These are phyloP conservation scores for Ammodytes marinus DNA, from an alignment of 2,113 vertebrate species.

Conservation along the genomic window DNA sequence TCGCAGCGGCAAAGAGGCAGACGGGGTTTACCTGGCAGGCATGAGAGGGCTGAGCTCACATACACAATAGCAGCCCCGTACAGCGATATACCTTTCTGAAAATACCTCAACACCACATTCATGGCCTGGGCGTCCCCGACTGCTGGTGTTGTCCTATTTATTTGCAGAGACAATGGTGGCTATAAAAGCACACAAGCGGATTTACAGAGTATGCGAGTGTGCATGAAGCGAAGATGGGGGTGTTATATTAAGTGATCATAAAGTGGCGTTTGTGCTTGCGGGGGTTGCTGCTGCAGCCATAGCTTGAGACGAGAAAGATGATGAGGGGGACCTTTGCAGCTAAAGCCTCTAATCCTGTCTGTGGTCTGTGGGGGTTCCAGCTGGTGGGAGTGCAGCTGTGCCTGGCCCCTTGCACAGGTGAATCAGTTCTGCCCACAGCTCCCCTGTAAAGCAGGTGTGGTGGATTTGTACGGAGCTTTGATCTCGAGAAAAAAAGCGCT, in stretches of 20 bases:
- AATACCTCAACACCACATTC: slow-evolving; percentile 69
- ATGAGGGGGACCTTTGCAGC: slow-evolving; percentile 75
- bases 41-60: slow-evolving; percentile 56
- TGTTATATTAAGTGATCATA: slow-evolving; percentile 76
- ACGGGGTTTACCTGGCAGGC: slow-evolving; percentile 75
- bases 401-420: slow-evolving; percentile 64
- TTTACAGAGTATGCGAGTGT: slow-evolving; percentile 47
- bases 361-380: slow-evolving; percentile 66
- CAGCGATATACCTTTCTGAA: slow-evolving; percentile 66
- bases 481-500: slow-evolving; percentile 59
- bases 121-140: slow-evolving; percentile 72
- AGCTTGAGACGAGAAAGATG: slow-evolving; percentile 65
- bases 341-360: slow-evolving; percentile 79
- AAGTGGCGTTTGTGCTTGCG: slow-evolving; percentile 70
- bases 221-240: slow-evolving; percentile 31
- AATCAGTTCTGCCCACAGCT: slow-evolving; percentile 46
- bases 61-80: slow-evolving; percentile 48
- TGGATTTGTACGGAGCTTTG: slow-evolving; percentile 71
- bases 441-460: slow-evolving; percentile 41
- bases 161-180: slow-evolving; percentile 70
- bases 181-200: slow-evolving; percentile 69
- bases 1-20: slow-evolving; percentile 68
- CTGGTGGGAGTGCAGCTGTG: slow-evolving; percentile 68
- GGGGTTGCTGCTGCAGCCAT: slow-evolving; percentile 58
- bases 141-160: slow-evolving; percentile 65